Conservation (phyloP, 2,888 invertebrate species). For the Microctonus hyperodae region DNA sequence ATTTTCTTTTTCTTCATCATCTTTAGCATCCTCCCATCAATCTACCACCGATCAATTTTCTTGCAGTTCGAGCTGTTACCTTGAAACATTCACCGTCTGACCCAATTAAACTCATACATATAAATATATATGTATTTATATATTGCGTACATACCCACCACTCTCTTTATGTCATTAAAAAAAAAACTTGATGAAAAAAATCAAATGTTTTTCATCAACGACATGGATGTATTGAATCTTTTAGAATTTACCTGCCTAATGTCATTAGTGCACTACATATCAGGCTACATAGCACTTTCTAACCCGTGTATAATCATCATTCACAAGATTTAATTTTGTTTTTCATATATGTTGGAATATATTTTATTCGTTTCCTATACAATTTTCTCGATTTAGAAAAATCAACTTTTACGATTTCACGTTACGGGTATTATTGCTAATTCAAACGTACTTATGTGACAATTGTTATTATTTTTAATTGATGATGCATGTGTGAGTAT, state of each 20-base stretch:
- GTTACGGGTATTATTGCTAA: conserved; percentile 22
- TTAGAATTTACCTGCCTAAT: not conserved
- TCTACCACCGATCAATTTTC: conserved; percentile 8
- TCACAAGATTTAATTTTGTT: conserved; percentile 3
- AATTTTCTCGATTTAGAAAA: conserved; percentile 20
- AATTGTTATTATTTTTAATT: not conserved
- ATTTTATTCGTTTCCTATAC: not conserved
- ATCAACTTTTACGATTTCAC: conserved; percentile 33
- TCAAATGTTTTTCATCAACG: conserved; percentile 2
- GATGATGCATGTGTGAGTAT: not conserved
- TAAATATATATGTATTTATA: too few species aligned
- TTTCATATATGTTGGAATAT: not conserved
- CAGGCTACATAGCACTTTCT: conserved; percentile 18
- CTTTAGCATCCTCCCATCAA: not conserved
- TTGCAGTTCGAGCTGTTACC: conserved; percentile 9
- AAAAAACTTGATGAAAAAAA: conserved; percentile 13
- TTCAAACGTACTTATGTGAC: not conserved
- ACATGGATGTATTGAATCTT: conserved; percentile 15
- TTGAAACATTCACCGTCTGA: conserved; percentile 30
- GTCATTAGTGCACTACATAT: conserved; percentile 23
- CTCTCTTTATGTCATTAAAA: not conserved
- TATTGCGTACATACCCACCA: conserved; percentile 1
- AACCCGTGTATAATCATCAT: conserved; percentile 17
- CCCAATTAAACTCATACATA: conserved; percentile 23
- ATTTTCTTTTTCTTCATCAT: conserved; percentile 5